Conservation (phyloP, 2,797 vertebrate species). For the Pangasius macronema region DNA sequence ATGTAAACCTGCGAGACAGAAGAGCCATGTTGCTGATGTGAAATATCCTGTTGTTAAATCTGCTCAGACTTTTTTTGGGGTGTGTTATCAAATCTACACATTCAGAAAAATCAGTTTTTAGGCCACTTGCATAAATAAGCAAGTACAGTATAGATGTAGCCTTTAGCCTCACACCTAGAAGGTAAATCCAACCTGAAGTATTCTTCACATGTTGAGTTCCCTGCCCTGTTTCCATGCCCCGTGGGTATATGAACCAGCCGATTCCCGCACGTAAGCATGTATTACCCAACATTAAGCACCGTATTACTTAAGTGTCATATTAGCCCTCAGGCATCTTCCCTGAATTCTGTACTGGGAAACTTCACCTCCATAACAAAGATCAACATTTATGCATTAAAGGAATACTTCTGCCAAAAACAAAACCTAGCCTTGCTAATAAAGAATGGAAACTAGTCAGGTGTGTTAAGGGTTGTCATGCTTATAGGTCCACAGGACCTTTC, state of each 20-base stretch:
- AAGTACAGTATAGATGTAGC: background rate
- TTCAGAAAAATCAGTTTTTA: background rate
- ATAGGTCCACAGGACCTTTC: background rate
- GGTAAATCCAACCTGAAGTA: background rate
- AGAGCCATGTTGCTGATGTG: background rate
- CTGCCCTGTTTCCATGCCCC: conserved; percentile 28
- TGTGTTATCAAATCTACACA: background rate
- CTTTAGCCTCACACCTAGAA: conserved; percentile 6
- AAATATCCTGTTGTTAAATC: background rate
- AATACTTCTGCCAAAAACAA: background rate
- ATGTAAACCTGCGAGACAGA: background rate
- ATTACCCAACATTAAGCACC: conserved; percentile 25
- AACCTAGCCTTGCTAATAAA: background rate
- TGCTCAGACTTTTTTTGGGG: too few species aligned
- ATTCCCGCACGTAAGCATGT: conserved; percentile 17
- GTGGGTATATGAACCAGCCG: conserved; percentile 19
- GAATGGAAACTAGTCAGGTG: background rate
- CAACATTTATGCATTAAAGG: conserved; percentile 31
- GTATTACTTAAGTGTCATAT: conserved; percentile 24
- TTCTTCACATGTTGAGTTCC: conserved; percentile 11
- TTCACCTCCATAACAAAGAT: conserved; percentile 31
- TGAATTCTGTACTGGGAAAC: conserved; percentile 21
- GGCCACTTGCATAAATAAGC: background rate
- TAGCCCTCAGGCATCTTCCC: background rate
- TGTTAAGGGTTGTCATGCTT: background rate